phyloP scores from a whole-genome alignment of 2,113 vertebrate species.

The chimpanzee (Pan troglodytes) region DNA sequence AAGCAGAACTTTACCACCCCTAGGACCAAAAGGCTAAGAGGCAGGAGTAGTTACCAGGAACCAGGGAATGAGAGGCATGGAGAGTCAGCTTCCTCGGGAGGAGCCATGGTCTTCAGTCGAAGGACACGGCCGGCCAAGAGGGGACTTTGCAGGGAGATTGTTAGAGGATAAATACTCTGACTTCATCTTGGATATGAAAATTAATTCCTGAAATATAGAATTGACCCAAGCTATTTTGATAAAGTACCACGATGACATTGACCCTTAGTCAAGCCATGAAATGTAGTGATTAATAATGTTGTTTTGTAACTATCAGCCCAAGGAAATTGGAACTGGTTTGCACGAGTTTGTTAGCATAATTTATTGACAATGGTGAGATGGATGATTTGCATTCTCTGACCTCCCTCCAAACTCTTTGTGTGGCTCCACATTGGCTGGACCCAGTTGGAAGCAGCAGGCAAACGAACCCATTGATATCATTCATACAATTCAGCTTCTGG shows the following conservation, averaged over 20 bases:
- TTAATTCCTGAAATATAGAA: neutral
- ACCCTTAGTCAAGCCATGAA: neutral
- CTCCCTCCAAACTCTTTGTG: neutral
- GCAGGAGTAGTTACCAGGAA: neutral
- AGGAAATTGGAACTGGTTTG: neutral
- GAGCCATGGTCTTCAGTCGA: neutral
- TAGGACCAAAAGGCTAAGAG: neutral
- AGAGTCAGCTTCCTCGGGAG: neutral
- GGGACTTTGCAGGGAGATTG: neutral
- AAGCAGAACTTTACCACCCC: neutral
- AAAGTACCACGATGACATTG: neutral
- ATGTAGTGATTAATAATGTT: neutral
- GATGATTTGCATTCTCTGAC: neutral
- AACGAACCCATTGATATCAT: neutral
- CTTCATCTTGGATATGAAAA: neutral
- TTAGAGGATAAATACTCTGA: neutral
- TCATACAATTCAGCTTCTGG: neutral
- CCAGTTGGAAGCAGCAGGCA: neutral
- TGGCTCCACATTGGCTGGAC: neutral
- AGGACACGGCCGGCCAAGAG: neutral
- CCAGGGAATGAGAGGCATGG: neutral
- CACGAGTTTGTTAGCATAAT: neutral
- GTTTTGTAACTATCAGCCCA: neutral
- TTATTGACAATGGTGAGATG: neutral
- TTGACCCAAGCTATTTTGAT: neutral